phyloP scores from a whole-genome alignment of 1,140 invertebrate species.

The Bathynomus jamesi region DNA sequence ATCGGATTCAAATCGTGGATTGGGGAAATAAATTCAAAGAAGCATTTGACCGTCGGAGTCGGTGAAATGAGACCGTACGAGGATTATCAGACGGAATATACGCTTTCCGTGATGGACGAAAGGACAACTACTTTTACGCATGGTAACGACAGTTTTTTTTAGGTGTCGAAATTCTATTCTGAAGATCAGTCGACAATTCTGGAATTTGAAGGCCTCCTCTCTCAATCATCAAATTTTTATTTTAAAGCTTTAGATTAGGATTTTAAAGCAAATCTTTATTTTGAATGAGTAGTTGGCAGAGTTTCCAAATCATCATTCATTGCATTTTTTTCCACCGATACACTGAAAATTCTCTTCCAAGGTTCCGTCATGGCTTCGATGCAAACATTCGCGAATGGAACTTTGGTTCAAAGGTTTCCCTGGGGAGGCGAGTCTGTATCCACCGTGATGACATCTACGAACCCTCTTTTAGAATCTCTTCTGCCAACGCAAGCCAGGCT shows the following conservation, averaged over 20 bases:
- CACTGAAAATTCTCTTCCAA: too few species aligned
- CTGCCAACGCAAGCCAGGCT: background rate
- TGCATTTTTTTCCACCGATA: too few species aligned
- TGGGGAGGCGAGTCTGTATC: background rate
- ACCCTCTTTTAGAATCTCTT: background rate
- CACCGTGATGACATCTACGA: background rate
- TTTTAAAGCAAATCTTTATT: too few species aligned
- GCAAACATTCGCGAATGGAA: background rate
- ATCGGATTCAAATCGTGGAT: slow-evolving; percentile 25
- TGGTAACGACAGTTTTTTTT: too few species aligned
- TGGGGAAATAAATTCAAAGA: slow-evolving; percentile 16
- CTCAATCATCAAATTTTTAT: too few species aligned
- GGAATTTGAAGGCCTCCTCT: too few species aligned
- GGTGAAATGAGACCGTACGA: slow-evolving; percentile 11
- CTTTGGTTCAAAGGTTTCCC: background rate
- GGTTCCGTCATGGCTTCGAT: background rate
- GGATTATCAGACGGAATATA: slow-evolving; percentile 8
- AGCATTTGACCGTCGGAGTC: slow-evolving; percentile 23
- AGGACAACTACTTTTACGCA: slow-evolving; percentile 16
- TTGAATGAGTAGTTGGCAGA: too few species aligned
- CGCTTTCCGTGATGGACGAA: slow-evolving; percentile 15
- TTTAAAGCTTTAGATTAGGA: too few species aligned
- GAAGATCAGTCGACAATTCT: too few species aligned
- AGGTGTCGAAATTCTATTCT: too few species aligned
- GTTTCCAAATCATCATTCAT: too few species aligned